A percentile compares a stretch with the other conserved stretches of the same genome.
Evolutionary conservation across 2,888 invertebrate genomes (phyloP).

Genomic region (Eudemis profundana): DNA sequence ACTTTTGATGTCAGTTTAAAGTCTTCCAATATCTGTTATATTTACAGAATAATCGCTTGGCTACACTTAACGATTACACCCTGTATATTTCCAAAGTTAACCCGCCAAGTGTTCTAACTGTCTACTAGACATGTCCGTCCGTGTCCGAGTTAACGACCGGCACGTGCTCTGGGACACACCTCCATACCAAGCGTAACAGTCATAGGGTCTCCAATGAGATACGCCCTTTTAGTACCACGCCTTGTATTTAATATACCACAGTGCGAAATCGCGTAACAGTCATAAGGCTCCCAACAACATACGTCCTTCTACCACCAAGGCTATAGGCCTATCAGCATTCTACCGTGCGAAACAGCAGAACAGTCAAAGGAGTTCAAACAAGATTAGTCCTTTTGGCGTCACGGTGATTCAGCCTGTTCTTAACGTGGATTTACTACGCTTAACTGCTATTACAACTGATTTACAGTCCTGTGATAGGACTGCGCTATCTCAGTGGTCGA

Average conservation of each 20-base stretch:
- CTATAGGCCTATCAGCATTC: background rate
- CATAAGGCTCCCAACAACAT: background rate
- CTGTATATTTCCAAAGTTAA: background rate
- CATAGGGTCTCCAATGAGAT: background rate
- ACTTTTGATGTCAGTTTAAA: too few species aligned
- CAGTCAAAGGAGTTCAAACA: too few species aligned
- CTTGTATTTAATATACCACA: background rate
- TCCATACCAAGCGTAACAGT: background rate
- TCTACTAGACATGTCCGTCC: background rate
- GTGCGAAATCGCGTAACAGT: background rate
- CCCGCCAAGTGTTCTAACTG: background rate
- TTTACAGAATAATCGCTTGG: too few species aligned
- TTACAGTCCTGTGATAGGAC: conserved; percentile 18
- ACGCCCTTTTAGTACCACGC: background rate
- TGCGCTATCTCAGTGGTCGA: background rate
- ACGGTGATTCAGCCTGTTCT: background rate
- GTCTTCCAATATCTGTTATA: too few species aligned
- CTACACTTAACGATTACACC: too few species aligned
- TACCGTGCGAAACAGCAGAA: background rate
- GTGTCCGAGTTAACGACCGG: background rate
- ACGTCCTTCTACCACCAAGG: background rate
- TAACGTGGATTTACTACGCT: background rate
- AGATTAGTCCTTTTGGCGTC: background rate
- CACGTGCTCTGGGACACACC: background rate
- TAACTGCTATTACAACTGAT: conserved; percentile 5